Conservation (phyloP, 2,888 invertebrate genomes). For the Pristionchus mayeri region DNA sequence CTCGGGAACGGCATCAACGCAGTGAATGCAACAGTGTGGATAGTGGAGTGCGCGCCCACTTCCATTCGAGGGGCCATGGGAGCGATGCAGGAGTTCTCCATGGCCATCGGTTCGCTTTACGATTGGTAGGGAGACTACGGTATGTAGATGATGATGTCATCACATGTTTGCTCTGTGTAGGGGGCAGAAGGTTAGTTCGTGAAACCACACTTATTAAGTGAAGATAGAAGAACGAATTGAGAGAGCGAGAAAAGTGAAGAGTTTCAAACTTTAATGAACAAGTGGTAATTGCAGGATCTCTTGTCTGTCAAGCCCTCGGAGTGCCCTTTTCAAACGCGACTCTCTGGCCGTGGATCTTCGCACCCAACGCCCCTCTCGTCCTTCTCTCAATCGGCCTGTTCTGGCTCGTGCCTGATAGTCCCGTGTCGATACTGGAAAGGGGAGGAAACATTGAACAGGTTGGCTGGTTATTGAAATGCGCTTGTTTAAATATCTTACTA, state of each 20-base stretch:
- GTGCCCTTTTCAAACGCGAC: conserved; percentile 61
- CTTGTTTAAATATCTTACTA: too few relatives aligned
- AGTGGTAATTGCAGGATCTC: conserved; percentile 52
- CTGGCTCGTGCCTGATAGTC: conserved; percentile 25
- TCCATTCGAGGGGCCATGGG: conserved; percentile 64
- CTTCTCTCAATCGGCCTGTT: conserved; percentile 29
- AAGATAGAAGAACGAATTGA: too few relatives aligned
- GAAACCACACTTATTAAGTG: neutral
- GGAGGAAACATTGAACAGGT: conserved; percentile 3
- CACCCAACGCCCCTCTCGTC: conserved; percentile 51
- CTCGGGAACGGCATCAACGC: conserved; percentile 66
- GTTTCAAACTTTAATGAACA: neutral
- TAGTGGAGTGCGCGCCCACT: conserved; percentile 66
- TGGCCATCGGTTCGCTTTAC: conserved; percentile 63
- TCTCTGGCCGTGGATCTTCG: conserved; percentile 63
- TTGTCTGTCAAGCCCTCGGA: conserved; percentile 59
- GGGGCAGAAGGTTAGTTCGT: too few relatives aligned
- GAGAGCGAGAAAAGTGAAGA: neutral
- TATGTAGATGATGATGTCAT: too few relatives aligned
- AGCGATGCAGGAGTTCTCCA: conserved; percentile 68
- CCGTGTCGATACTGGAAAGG: conserved; percentile 24
- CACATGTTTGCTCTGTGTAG: too few relatives aligned
- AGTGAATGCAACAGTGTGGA: conserved; percentile 69
- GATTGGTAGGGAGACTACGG: too few relatives aligned
- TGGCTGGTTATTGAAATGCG: too few relatives aligned